Conservation (phyloP, 2,797 vertebrate genomes). For the Sebastes jordani region DNA sequence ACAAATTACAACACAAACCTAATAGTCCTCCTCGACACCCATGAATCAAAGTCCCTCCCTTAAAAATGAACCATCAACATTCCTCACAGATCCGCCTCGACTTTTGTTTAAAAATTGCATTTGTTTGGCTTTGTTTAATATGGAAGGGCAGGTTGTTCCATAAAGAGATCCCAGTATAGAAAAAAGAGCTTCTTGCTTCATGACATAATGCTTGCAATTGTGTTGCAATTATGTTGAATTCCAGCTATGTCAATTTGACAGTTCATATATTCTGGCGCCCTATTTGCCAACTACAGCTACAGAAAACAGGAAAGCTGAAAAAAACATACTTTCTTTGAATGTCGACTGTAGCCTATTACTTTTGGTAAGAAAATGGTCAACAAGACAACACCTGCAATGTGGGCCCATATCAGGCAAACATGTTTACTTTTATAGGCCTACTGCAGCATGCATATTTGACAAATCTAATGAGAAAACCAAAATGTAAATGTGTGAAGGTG, state of each 20-base stretch:
- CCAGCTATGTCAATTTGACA: background rate
- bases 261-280: no score
- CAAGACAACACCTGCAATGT: background rate
- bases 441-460: background rate
- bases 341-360: background rate
- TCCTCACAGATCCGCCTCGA: background rate
- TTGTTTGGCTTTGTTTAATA: background rate
- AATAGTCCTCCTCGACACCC: no score
- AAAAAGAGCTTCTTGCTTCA: background rate
- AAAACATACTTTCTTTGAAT: background rate
- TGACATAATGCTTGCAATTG: background rate
- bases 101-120: background rate
- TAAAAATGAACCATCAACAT: background rate
- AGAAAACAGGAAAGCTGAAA: background rate
- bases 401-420: background rate
- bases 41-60: background rate
- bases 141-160: background rate
- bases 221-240: background rate
- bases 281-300: background rate
- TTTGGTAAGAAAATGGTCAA: background rate
- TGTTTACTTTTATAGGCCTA: background rate
- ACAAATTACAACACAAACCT: background rate
- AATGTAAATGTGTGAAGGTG: background rate
- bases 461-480: background rate
- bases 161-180: background rate